A percentile compares a stretch with the other conserved stretches of the same genome.
Evolutionary conservation across 2,888 invertebrate species (phyloP).

Genomic region (Dicranocentrus wangi): DNA sequence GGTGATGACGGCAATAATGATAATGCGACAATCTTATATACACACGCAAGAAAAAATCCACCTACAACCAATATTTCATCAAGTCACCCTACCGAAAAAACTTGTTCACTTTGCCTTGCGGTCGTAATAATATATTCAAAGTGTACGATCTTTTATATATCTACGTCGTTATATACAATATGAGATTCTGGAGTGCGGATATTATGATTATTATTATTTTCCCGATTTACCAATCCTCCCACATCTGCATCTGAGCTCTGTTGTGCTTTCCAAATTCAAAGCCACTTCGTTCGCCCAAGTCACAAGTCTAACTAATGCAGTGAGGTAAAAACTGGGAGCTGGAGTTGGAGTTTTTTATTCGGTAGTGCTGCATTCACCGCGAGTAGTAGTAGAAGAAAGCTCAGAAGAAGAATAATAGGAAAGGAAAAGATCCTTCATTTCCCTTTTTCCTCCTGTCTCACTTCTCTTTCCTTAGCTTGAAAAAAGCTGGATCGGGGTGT

Average conservation of each 20-base stretch:
- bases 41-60: constrained; percentile 12
- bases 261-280: too few relatives aligned
- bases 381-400: constrained; percentile 8
- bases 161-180: too few relatives aligned
- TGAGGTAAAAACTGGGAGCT: too few relatives aligned
- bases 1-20: constrained; percentile 18
- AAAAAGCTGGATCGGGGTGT: neutral
- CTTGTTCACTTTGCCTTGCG: neutral
- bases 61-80: neutral
- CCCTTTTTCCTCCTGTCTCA: constrained; percentile 21
- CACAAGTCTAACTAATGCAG: too few relatives aligned
- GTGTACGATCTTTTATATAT: too few relatives aligned
- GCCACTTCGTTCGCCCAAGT: too few relatives aligned
- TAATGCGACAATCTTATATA: constrained; percentile 15
- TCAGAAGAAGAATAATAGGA: constrained; percentile 40
- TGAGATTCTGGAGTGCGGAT: too few relatives aligned
- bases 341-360: too few relatives aligned
- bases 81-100: constrained; percentile 3
- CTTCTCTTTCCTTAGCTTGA: neutral
- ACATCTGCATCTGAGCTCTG: too few relatives aligned
- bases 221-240: neutral
- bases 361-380: too few relatives aligned
- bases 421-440: constrained; percentile 55
- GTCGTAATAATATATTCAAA: neutral
- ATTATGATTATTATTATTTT: neutral